Evolutionary conservation across 2,888 invertebrate species (phyloP), one percentile per base, ranked within the genome.

Genomic region (Steinernema hermaphroditum): DNA sequence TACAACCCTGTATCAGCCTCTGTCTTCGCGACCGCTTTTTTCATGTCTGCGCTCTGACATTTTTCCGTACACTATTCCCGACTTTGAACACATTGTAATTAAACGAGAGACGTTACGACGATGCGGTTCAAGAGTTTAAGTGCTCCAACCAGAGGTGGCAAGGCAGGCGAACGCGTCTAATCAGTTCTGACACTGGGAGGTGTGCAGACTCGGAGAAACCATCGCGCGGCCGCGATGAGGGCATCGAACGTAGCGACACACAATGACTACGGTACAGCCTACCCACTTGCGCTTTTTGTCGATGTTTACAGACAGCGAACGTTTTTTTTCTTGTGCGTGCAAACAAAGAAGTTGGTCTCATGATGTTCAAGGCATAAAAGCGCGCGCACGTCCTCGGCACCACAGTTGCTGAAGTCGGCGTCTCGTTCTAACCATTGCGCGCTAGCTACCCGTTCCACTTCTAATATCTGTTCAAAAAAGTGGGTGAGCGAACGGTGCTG

Each of bases 1-100:
- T 62, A 19, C 62, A 27, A 62, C 32, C 29, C 62, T 32, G 62
- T 62, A 62, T 62, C 62, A 62, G 62, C 19, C 62, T 14, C 62
- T 29, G 62, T 6, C 62, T 16, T 62, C 29, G 32, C 62, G 62
- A 62, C 29, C 62, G 62, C 62, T 62, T 62, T 62, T 62, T 62
- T 62, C 62, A 6, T 22, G 54, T 27, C 32, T 22, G 29, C 29
- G 62, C 32, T 29, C 32, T 62, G 6, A 29, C 29, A 62, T n/a
- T 46, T 62, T n/a, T 62, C 54, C 32, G 62, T 16, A 62, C 62
- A 14, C 29, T 62, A 62, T 62, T 32, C 62, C 27, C 29, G 62
- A 62, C 32, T 8, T 14, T 62, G 62, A 62, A 62, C 62, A 29
- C 62, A 29, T 62, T 62, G 62, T 62, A 62, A 62, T 62, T 62